A percentile compares a stretch with the other conserved stretches of the same genome.
Evolutionary conservation across 2,113 vertebrate species (phyloP).

Genomic region (Lophotis ruficrista): DNA sequence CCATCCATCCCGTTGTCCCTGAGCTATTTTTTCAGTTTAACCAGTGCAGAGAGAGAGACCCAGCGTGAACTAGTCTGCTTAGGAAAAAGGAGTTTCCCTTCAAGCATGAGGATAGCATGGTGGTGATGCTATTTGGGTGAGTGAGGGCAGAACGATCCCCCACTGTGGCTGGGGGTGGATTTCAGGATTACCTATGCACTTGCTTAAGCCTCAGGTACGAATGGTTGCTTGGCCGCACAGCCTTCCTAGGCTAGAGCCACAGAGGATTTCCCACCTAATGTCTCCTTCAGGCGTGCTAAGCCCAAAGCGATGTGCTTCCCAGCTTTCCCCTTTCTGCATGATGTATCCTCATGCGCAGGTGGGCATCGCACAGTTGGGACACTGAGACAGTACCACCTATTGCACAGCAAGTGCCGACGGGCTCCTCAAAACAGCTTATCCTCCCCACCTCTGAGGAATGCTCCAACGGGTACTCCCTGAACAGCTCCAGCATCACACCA

Average conservation of each 20-base stretch:
- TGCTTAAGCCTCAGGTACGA: not conserved
- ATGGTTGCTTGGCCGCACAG: not conserved
- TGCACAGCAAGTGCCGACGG: not conserved
- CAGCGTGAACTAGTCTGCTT: not conserved
- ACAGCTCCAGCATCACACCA: not conserved
- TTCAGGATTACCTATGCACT: not conserved
- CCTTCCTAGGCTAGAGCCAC: not conserved
- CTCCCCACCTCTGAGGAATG: not conserved
- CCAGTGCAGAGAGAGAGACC: not conserved
- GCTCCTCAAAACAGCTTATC: not conserved
- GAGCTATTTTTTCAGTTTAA: not conserved
- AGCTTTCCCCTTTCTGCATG: not conserved
- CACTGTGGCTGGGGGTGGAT: rapidly evolving
- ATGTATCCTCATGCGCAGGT: rapidly evolving
- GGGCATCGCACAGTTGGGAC: not conserved
- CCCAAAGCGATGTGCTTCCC: not conserved
- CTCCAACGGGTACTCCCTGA: not conserved
- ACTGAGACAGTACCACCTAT: not conserved
- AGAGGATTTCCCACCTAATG: not conserved
- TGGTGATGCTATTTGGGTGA: not conserved
- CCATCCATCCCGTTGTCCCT: not conserved
- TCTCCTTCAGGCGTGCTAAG: not conserved
- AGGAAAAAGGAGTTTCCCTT: not conserved
- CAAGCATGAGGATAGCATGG: not conserved
- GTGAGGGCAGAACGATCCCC: not conserved